Base-by-base conservation (phyloP, 1,140 invertebrate genomes). In the Trachymyrmex cornetzi region DNA sequence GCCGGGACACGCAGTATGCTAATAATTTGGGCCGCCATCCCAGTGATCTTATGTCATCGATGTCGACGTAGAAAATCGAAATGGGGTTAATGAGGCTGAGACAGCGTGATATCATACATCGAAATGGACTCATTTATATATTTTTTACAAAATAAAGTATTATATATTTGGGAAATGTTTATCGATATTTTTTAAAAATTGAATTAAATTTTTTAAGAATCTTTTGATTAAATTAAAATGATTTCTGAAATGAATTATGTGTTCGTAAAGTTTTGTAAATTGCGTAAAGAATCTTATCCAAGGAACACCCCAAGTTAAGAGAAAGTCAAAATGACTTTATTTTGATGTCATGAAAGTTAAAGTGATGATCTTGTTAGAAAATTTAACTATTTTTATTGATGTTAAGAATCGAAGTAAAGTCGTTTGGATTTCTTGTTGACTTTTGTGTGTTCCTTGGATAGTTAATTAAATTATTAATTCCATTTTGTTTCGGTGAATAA, bases 1-100 rank as follows among this genome's bases (percentile, higher is more conserved):
- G 93, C 93, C 77, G 38, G 77, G 91, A 92, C 93, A 94, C 93
- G 93, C 88, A 91, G 88, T 93, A 93, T 93, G 93, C 91, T 94
- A 92, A 93, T 94, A 89, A 93, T 92, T 92, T 91, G 87, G 90
- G 85, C 88, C 85, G 87, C 77, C 77, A 50, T 48, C 38, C 24
- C 38, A 34, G 50, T 69, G 64, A 71, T 69, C 59, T 91, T 91
- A 87, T 87, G 81, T 91, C 86, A 88, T 55, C n/a, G 74, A 67
- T 27, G 75, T 86, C 38, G 55, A 71, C 38, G 72, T 77, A 38
- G 74, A 75, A 44, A 63, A 84, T 75, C 69, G n/a, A 75, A 84
- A 84, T 16, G 27, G 44, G 80, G 80, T 84, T 84, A 82, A 82
- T 55, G 24, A 82, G 34, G 1, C 34, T 24, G 19, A n/a, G 57